phyloP scores from a whole-genome alignment of 2,113 vertebrate genomes.

The Eretmochelys imbricata region DNA sequence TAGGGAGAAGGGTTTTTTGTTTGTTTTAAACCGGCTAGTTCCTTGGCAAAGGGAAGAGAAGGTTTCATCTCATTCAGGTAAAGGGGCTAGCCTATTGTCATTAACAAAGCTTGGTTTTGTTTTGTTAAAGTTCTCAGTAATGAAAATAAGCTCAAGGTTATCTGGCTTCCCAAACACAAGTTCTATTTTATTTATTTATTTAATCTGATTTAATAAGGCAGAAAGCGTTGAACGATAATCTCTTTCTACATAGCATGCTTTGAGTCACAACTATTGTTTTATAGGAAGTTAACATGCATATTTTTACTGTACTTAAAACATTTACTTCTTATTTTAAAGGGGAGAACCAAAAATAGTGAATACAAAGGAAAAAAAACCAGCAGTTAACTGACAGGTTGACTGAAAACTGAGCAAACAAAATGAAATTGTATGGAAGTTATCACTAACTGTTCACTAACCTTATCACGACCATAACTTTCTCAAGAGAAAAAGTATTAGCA shows the following conservation, averaged over 20 bases:
- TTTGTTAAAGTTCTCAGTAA: background rate
- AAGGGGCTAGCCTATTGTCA: background rate
- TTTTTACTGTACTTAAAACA: background rate
- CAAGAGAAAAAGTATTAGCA: background rate
- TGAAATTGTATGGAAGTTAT: background rate
- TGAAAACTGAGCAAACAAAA: background rate
- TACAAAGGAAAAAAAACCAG: background rate
- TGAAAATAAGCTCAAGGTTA: background rate
- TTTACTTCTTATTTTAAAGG: background rate
- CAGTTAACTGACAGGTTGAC: background rate
- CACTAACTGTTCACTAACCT: background rate
- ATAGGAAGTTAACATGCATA: background rate
- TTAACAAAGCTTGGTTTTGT: background rate
- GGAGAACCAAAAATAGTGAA: background rate
- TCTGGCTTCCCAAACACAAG: rapidly evolving
- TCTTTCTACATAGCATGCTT: background rate
- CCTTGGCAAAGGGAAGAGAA: background rate
- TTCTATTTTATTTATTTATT: background rate
- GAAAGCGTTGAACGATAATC: background rate
- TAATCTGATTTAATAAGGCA: background rate
- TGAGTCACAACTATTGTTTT: background rate
- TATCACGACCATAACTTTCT: background rate
- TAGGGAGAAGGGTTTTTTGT: background rate
- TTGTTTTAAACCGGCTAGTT: background rate
- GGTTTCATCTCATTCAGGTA: background rate